These are phyloP conservation scores for Holacanthella duospinosa DNA, from an alignment of 2,888 invertebrate genomes.

Conservation along the genomic window DNA sequence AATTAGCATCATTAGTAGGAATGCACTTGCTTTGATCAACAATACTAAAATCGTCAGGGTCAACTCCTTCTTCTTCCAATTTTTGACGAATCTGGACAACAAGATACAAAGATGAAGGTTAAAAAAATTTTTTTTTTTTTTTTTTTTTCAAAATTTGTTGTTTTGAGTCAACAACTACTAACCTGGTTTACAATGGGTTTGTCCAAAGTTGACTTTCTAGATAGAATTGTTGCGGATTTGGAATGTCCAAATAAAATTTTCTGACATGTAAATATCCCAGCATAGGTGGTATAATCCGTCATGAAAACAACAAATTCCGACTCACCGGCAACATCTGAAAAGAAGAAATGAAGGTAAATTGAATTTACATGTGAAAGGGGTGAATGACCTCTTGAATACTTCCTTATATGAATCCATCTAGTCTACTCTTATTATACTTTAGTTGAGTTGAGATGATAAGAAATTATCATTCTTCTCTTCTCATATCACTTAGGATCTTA, in stretches of 20 bases:
- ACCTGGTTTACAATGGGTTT: conserved; percentile 60
- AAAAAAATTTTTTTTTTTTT: no score
- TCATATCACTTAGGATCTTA: no score
- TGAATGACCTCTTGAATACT: background rate
- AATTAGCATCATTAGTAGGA: conserved; percentile 47
- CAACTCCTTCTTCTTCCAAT: conserved; percentile 55
- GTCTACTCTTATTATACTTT: background rate
- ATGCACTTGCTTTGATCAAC: conserved; percentile 60
- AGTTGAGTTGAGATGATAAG: no score
- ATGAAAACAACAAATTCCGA: conserved; percentile 62
- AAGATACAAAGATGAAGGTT: background rate
- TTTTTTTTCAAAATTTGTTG: background rate
- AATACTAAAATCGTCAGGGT: conserved; percentile 64
- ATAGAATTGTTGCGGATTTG: conserved; percentile 69
- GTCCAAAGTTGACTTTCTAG: conserved; percentile 60
- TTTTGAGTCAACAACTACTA: conserved; percentile 17
- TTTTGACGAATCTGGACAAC: conserved; percentile 51
- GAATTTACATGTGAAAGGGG: background rate
- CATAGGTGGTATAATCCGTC: conserved; percentile 64
- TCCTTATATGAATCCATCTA: no score
- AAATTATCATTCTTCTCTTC: no score
- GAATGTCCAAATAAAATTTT: conserved; percentile 63
- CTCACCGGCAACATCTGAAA: conserved; percentile 59
- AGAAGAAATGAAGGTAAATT: background rate
- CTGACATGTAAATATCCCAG: conserved; percentile 69